Evolutionary conservation across 92 coral and sea anemone species (phyloP).

Genomic region (Zoanthus solanderi): DNA sequence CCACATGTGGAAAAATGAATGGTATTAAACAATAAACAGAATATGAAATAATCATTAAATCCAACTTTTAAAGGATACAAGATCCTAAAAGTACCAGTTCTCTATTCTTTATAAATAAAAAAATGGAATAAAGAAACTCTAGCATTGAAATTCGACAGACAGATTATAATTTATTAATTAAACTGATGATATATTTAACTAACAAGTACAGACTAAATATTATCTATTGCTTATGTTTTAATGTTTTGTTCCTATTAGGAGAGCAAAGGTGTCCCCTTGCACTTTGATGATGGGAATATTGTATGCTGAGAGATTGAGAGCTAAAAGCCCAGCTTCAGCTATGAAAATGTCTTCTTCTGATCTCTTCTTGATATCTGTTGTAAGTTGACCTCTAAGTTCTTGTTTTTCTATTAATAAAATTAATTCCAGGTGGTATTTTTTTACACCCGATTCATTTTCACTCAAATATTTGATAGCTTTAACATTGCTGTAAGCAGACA

Average conservation of each 20-base stretch:
- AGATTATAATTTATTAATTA: no score
- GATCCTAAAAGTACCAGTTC: no score
- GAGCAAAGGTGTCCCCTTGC: slow-evolving; percentile 95
- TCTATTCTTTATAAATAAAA: neutral
- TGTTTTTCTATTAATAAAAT: neutral
- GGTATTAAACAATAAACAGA: no score
- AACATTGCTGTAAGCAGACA: no score
- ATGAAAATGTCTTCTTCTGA: slow-evolving; percentile 86
- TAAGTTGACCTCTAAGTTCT: slow-evolving; percentile 43
- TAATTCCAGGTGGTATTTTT: no score
- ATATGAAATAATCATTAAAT: no score
- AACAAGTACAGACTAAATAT: no score
- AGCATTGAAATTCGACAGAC: neutral
- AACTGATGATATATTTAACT: no score
- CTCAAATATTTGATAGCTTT: no score
- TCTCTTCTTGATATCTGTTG: slow-evolving; percentile 93
- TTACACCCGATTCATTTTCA: no score
- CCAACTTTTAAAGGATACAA: neutral
- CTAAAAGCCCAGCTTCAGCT: slow-evolving; percentile 67
- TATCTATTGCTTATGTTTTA: neutral
- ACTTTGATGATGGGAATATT: slow-evolving; percentile 99
- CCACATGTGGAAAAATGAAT: no score
- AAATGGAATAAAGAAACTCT: neutral
- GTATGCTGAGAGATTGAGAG: slow-evolving; percentile 90
- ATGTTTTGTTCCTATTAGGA: slow-evolving; percentile 51